phyloP scores from a whole-genome alignment of 2,797 vertebrate species.

The Chaetophractus vellerosus region DNA sequence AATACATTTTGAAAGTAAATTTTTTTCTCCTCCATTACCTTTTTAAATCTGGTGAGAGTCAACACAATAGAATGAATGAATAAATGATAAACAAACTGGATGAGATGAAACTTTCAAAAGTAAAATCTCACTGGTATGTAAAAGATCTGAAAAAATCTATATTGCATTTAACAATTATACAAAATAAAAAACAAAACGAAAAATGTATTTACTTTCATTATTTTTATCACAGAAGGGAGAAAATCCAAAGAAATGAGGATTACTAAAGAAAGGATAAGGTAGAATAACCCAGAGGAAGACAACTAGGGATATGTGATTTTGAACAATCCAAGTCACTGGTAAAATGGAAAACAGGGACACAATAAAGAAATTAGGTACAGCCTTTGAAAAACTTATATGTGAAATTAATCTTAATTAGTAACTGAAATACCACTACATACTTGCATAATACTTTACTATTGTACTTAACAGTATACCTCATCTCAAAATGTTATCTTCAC shows the following conservation, averaged over 20 bases:
- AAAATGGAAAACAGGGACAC: neutral
- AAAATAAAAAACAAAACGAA: conserved; percentile 61
- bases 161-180: conserved; percentile 53
- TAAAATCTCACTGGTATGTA: conserved; percentile 20
- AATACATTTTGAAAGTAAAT: conserved; percentile 35
- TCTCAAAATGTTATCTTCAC: neutral
- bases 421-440: conserved; percentile 30
- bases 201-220: conserved; percentile 61
- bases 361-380: conserved; percentile 35
- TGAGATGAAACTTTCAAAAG: conserved; percentile 48
- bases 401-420: conserved; percentile 58
- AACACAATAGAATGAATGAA: conserved; percentile 49
- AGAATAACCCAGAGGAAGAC: conserved; percentile 15
- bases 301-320: conserved; percentile 28
- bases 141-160: conserved; percentile 47
- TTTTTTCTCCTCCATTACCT: neutral
- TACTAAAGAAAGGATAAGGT: conserved; percentile 39
- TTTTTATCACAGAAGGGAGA: conserved; percentile 68
- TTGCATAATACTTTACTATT: conserved; percentile 21
- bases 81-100: conserved; percentile 18
- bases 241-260: conserved; percentile 6
- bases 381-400: conserved; percentile 36
- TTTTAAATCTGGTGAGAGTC: neutral
- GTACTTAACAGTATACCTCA: conserved; percentile 37
- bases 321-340: conserved; percentile 20